Conservation (phyloP, 2,113 vertebrate species). For the Todiramphus chloris region DNA sequence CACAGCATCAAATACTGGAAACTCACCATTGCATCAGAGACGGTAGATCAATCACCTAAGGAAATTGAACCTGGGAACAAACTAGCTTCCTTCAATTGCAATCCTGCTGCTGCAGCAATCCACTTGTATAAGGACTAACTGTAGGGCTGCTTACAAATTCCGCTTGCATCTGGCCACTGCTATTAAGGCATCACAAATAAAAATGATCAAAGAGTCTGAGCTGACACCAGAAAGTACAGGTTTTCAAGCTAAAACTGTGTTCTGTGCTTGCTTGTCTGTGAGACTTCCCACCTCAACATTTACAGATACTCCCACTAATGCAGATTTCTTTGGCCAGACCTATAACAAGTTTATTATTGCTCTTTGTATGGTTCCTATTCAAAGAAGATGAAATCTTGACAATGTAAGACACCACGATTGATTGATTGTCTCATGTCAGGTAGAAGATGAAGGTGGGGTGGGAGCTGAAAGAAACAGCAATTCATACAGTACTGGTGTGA, state of each 20-base stretch:
- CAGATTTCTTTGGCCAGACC: not conserved
- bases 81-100: not conserved
- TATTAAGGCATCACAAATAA: not conserved
- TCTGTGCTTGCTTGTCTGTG: not conserved
- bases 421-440: not conserved
- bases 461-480: not conserved
- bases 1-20: not conserved
- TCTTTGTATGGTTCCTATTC: not conserved
- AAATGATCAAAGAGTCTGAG: not conserved
- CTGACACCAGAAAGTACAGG: not conserved
- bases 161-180: not conserved
- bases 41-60: not conserved
- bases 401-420: not conserved
- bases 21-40: not conserved
- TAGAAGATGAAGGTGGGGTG: not conserved
- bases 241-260: not conserved
- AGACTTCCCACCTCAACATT: not conserved
- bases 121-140: not conserved
- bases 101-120: not conserved
- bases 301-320: not conserved
- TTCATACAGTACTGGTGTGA: not conserved
- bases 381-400: not conserved
- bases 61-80: not conserved
- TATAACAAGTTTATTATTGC: not conserved
- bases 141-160: not conserved